Evolutionary conservation across 2,113 vertebrate genomes (phyloP).

Genomic region (Oncorhynchus gorbuscha): DNA sequence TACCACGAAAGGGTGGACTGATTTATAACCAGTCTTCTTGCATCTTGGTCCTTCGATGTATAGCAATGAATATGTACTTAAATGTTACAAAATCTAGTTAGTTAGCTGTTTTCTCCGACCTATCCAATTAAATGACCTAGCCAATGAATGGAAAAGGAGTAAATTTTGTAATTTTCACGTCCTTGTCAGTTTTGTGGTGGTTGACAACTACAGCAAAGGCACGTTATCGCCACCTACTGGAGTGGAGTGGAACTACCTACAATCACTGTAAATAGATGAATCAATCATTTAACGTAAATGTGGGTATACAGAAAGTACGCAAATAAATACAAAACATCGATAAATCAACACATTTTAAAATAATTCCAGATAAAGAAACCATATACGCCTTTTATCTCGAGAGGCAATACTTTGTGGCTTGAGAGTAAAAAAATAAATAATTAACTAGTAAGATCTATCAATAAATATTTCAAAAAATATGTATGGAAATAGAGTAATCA

Average conservation of each 20-base stretch:
- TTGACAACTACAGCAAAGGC: not conserved
- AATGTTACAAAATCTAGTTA: not conserved
- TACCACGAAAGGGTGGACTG: constrained; percentile 3
- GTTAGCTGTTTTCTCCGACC: not conserved
- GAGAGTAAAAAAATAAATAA: too few relatives aligned
- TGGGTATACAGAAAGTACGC: too few relatives aligned
- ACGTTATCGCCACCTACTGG: not conserved
- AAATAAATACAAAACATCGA: not conserved
- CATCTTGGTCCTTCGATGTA: not conserved
- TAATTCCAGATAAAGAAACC: not conserved
- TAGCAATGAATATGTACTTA: not conserved
- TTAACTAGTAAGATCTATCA: too few relatives aligned
- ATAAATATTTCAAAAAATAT: too few relatives aligned
- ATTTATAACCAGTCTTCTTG: constrained; percentile 11
- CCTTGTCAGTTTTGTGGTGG: not conserved
- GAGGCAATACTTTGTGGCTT: too few relatives aligned
- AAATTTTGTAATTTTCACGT: not conserved
- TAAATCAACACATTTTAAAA: not conserved
- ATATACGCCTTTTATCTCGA: too few relatives aligned
- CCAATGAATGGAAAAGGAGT: not conserved
- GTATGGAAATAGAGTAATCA: too few relatives aligned
- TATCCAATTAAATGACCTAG: not conserved
- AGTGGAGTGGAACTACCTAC: not conserved
- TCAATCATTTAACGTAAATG: too few relatives aligned
- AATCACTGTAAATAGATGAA: too few relatives aligned